Evolutionary conservation across 2,888 invertebrate species (phyloP), one percentile per base, ranked within the genome.

Genomic region (Halictus quadricinctus): DNA sequence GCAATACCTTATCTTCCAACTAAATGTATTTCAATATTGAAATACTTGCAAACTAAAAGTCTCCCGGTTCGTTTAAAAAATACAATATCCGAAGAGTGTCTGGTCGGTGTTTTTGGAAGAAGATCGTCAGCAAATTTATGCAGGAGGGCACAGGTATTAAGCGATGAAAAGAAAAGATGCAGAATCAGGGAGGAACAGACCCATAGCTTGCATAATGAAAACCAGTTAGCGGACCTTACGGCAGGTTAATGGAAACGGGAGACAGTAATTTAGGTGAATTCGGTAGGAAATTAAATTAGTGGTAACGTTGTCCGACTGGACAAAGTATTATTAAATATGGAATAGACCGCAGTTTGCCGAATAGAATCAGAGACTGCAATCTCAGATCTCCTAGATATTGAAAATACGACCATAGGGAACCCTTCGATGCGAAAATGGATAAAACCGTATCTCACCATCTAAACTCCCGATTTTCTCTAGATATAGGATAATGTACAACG

Each of bases 321-420:
- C 75, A 87, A 84, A 83, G 84, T 86, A 79, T 79, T 72, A 76
- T 58, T 77, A 77, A 83, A 29, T 80, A 66, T 70, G 64, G 64
- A 72, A 48, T n/a, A 60, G 70, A 58, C 66, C 36, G 18, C 29
- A 8, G 66, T 10, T 36, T 46, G 41, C 5, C 29, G 54, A 54
- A 60, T 10, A 54, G 41, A 79, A 87, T 76, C 82, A 77, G 72
- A 43, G n/a, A 15, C 13, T 72, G 80, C 85, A 82, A 87, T 85
- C 85, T 75, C 72, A 75, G 72, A 70, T 76, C 72, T 41, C 41
- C 4, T 74, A 80, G 64, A 85, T 74, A 76, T 43, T 12, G 10
- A 46, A 2, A 46, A 29, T 29, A 12, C 46, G 0, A 41, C 18
- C 29, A 70, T 15, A 50, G 25, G n/a, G 43, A 60, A 21, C 54